A percentile compares a stretch with the other conserved stretches of the same genome.
These are phyloP conservation scores for Catajapyx aquilonaris DNA, from an alignment of 1,140 invertebrate species.

Conservation along the genomic window DNA sequence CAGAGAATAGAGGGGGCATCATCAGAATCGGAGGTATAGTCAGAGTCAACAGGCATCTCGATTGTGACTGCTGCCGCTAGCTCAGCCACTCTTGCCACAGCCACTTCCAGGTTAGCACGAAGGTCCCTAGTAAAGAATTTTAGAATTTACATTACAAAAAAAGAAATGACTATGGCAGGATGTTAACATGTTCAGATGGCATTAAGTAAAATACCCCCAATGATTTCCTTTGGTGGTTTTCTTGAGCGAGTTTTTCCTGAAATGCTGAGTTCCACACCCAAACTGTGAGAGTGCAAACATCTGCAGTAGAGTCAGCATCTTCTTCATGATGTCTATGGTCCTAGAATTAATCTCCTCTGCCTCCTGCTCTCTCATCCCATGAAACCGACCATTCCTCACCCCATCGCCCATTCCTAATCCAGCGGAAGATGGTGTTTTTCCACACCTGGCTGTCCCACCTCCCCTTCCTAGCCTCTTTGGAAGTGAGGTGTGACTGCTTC, in stretches of 20 bases:
- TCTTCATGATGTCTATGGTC: conserved; percentile 50
- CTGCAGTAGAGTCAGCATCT: conserved; percentile 67
- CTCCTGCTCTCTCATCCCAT: too few relatives aligned
- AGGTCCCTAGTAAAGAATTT: conserved; percentile 57
- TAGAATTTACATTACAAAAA: too few relatives aligned
- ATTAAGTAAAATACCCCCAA: too few relatives aligned
- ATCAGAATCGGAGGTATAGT: conserved; percentile 40
- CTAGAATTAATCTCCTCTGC: conserved; percentile 26
- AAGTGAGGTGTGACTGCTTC: too few relatives aligned
- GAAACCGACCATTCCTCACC: too few relatives aligned
- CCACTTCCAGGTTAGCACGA: conserved; percentile 75
- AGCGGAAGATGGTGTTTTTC: not conserved
- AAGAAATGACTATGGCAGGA: too few relatives aligned
- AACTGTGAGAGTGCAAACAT: conserved; percentile 84
- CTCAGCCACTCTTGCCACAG: conserved; percentile 56
- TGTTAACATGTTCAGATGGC: too few relatives aligned
- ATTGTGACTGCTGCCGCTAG: conserved; percentile 21
- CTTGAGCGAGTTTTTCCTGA: conserved; percentile 65
- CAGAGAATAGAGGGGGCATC: conserved; percentile 28
- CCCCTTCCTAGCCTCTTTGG: conserved; percentile 6
- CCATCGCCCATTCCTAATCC: too few relatives aligned
- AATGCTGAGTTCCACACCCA: conserved; percentile 50
- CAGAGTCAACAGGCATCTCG: conserved; percentile 28
- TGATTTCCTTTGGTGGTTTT: conserved; percentile 66
- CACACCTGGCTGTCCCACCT: conserved; percentile 5